These are phyloP conservation scores for Scalopus aquaticus DNA, from an alignment of 2,113 vertebrate genomes.

Conservation along the genomic window DNA sequence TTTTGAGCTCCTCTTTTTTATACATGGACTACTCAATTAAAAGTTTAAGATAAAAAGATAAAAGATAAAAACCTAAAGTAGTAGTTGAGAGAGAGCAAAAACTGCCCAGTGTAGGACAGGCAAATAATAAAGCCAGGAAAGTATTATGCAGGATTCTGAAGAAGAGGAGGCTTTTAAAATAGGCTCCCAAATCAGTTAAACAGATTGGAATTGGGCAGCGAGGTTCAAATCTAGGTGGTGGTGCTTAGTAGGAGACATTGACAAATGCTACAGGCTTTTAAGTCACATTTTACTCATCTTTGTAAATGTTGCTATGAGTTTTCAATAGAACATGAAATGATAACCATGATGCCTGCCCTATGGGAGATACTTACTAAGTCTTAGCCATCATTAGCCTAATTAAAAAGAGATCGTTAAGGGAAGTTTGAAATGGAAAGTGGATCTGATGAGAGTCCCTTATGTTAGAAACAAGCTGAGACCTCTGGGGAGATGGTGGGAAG, in stretches of 20 bases:
- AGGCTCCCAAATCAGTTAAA: background rate
- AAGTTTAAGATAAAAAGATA: background rate
- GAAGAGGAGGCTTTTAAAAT: background rate
- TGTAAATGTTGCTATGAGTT: background rate
- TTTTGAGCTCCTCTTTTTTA: background rate
- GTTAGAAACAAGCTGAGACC: background rate
- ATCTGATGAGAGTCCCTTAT: background rate
- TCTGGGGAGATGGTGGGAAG: background rate
- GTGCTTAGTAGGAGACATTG: background rate
- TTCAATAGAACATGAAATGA: background rate
- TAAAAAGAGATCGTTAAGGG: background rate
- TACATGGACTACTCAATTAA: constrained; percentile 2
- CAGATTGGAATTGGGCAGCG: background rate
- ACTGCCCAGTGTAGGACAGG: background rate
- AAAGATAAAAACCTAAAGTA: background rate
- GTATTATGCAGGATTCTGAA: background rate
- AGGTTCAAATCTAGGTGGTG: background rate
- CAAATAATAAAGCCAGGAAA: background rate
- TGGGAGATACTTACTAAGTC: background rate
- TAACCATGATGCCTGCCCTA: background rate
- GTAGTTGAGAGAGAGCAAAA: background rate
- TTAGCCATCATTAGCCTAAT: background rate
- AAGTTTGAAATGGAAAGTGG: background rate
- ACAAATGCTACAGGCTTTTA: background rate
- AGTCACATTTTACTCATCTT: background rate